phyloP scores from a whole-genome alignment of 2,113 vertebrate species.

The Laterallus jamaicensis region DNA sequence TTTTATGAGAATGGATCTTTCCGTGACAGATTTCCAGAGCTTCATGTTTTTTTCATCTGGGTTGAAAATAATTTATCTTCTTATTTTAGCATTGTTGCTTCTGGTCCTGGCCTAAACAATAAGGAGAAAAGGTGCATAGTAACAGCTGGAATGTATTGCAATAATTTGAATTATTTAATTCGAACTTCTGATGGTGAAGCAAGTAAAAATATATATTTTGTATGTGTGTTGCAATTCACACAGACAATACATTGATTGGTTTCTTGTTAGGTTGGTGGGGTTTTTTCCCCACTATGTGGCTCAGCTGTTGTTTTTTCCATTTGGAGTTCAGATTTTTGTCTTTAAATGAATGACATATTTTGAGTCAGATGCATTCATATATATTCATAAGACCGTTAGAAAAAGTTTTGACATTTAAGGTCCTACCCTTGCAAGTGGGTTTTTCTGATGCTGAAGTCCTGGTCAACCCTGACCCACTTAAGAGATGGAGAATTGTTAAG shows the following conservation, averaged over 20 bases:
- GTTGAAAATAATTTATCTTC: conserved; percentile 22
- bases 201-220: neutral
- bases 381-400: neutral
- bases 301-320: neutral
- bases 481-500: neutral
- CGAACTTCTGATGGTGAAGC: neutral
- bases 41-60: conserved; percentile 40
- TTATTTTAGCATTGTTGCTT: neutral
- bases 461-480: neutral
- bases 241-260: neutral
- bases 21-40: conserved; percentile 18
- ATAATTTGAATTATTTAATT: neutral
- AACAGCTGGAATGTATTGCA: neutral
- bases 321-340: neutral
- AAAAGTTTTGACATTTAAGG: conserved; percentile 5
- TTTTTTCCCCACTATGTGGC: neutral
- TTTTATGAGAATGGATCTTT: conserved; percentile 46
- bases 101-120: neutral
- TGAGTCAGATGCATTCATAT: neutral
- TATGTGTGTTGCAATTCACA: neutral
- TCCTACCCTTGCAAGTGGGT: neutral
- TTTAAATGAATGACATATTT: neutral
- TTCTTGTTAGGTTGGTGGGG: no score
- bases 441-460: neutral
- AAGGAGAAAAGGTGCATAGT: neutral